Conservation (phyloP, 2,113 vertebrate species). For the Actinemys pallida region DNA sequence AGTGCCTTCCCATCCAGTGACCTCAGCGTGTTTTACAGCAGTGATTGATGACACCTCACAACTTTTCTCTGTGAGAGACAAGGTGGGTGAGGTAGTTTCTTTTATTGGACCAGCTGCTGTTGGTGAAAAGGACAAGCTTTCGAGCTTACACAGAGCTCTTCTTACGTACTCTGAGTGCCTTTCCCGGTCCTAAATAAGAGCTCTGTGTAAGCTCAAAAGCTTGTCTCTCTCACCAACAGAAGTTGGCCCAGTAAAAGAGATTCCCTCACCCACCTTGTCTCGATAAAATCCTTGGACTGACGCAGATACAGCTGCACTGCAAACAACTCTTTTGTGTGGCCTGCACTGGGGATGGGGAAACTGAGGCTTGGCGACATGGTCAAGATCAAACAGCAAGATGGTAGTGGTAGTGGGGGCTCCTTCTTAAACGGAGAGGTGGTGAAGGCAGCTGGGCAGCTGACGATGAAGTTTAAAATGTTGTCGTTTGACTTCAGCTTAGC, state of each 20-base stretch:
- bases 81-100: not conserved
- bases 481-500: conserved; percentile 24
- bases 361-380: conserved; percentile 12
- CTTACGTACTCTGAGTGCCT: no score
- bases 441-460: conserved; percentile 50
- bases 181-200: not conserved
- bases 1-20: not conserved
- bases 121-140: not conserved
- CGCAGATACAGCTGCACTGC: not conserved
- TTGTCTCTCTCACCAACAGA: not conserved
- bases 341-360: not conserved
- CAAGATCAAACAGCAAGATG: conserved; percentile 4
- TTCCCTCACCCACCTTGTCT: not conserved
- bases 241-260: not conserved
- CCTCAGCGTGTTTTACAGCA: not conserved
- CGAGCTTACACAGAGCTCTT: not conserved
- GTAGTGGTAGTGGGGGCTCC: conserved; percentile 42
- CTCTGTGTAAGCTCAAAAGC: not conserved
- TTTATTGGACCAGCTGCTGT: not conserved
- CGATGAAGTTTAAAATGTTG: not conserved
- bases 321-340: not conserved
- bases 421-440: conserved; percentile 64
- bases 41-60: accelerated
- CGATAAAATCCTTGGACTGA: not conserved
- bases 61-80: not conserved